Evolutionary conservation across 2,113 vertebrate genomes (phyloP).

Genomic region (Brachirus orientalis): DNA sequence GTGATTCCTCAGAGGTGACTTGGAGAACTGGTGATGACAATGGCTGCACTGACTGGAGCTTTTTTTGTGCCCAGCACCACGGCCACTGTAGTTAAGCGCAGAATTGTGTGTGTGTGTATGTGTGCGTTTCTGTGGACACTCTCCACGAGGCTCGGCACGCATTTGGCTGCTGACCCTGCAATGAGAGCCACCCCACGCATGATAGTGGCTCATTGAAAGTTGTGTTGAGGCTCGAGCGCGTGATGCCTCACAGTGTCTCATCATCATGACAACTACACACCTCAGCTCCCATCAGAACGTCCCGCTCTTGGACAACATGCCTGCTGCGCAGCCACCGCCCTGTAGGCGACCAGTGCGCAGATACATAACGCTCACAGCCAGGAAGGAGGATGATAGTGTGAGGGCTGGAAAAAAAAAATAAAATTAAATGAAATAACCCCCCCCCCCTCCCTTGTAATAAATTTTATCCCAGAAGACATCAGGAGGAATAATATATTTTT

Average conservation of each 20-base stretch:
- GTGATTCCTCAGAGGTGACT: slow-evolving; percentile 15
- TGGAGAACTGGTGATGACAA: neutral
- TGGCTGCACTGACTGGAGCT: neutral
- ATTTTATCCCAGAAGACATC: slow-evolving; percentile 8
- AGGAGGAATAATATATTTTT: neutral
- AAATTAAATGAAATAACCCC: neutral
- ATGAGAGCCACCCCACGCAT: neutral
- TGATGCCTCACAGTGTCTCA: slow-evolving; percentile 10
- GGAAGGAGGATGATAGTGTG: neutral
- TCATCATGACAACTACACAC: slow-evolving; percentile 43
- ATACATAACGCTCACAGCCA: slow-evolving; percentile 25
- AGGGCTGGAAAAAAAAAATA: neutral
- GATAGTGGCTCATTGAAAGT: slow-evolving; percentile 23
- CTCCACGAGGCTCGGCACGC: too few species aligned
- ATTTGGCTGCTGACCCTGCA: neutral
- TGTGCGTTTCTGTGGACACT: neutral
- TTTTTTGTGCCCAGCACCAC: neutral
- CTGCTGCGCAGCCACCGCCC: slow-evolving; percentile 76
- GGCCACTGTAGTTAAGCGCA: neutral
- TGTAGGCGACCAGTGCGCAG: slow-evolving; percentile 59
- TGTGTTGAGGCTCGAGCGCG: slow-evolving; percentile 18
- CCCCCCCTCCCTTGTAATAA: neutral
- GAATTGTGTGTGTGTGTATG: slow-evolving; percentile 1
- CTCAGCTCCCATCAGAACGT: slow-evolving; percentile 57
- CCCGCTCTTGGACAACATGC: slow-evolving; percentile 60